phyloP scores from a whole-genome alignment of 35 echinoderm and acorn worm species.

The Nesometra sesokonis region DNA sequence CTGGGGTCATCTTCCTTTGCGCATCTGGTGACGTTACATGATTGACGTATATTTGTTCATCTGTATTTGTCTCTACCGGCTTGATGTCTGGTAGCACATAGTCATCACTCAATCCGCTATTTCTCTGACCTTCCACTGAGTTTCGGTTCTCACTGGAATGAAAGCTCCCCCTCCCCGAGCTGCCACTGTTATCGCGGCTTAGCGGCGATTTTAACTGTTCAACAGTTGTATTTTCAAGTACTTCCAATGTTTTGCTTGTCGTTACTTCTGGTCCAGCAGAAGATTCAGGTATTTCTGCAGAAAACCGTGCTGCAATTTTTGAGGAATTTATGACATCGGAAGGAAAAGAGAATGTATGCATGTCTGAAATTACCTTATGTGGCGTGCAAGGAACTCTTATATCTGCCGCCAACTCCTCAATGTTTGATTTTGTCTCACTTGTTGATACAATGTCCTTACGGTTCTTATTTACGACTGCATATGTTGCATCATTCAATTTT shows the following conservation, averaged over 20 bases:
- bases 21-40: background rate
- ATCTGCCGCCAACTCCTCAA: background rate
- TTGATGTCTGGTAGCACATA: conserved; percentile 24
- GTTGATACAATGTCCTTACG: background rate
- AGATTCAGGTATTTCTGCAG: background rate
- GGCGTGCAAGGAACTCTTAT: background rate
- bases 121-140: background rate
- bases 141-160: background rate
- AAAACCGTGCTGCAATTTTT: background rate
- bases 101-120: conserved; percentile 30
- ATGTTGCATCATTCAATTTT: background rate
- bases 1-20: background rate
- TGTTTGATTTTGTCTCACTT: background rate
- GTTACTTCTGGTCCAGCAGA: background rate
- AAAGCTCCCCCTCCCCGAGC: background rate
- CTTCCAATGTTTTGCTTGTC: background rate
- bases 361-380: background rate
- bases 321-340: background rate
- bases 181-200: background rate
- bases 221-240: background rate
- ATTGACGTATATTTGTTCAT: background rate
- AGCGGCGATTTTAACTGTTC: background rate
- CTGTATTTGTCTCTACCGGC: background rate
- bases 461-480: background rate
- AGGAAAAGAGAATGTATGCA: background rate